Evolutionary conservation across 2,113 vertebrate genomes (phyloP), one percentile per base, ranked within the genome.

Genomic region (Pitta sordida): DNA sequence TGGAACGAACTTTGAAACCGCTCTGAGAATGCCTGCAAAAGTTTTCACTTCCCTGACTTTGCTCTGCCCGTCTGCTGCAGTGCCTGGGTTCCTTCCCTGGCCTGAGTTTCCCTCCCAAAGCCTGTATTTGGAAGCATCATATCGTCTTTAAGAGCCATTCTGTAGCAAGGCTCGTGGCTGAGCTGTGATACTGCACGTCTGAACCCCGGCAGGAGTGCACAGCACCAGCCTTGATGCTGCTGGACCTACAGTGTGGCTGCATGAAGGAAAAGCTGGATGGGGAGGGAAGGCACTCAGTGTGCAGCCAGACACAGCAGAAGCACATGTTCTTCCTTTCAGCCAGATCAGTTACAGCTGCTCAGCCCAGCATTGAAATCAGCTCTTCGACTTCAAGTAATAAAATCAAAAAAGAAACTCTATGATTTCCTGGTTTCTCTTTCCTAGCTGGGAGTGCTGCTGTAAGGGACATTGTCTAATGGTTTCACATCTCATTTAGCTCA

Each of bases 121-220:
- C 18, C 34, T 1, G 39, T 29, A 5, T 69, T 73, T 64, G 36
- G 49, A 64, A 86, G n/a, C 18, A 13, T 79, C 67, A 0, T 49
- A 44, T 64, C 88, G 62, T 41, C 32, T 63, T 20, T 5, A 29
- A 67, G 53, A 68, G 30, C 13, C 58, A 12, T 52, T 89, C 46
- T 4, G 0, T 46, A 65, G 49, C n/a, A 23, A 29, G 55, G 37
- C 65, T 87, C 1, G 0, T 69, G 0, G 12, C 51, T 37, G 34
- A 56, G n/a, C n/a, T n/a, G 26, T 22, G 22, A 9, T 48, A 7
- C 37, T 44, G 36, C 36, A 27, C 0, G 0, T 30, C 81, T 46
- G 69, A 16, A 41, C 26, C 55, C 27, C 10, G 13, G 58, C 15
- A n/a, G 60, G 32, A 52, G 87, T 71, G 58, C 36, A 16, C 48